Conservation (phyloP, 2,888 invertebrate genomes). For the Mesoligia furuncula region DNA sequence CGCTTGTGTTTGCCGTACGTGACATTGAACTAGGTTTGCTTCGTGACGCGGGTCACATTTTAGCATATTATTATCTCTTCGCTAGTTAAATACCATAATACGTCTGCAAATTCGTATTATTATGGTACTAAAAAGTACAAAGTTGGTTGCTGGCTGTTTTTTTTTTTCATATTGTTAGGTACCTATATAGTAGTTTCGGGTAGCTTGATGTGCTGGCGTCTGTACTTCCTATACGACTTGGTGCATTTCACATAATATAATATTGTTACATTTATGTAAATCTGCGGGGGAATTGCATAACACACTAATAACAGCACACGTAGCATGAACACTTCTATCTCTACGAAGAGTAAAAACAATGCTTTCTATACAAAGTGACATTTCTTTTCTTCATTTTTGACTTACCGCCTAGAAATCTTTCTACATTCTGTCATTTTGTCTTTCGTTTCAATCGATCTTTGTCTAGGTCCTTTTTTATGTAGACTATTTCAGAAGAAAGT, state of each 20-base stretch:
- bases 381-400: too few relatives aligned
- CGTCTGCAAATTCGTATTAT: constrained; percentile 31
- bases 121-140: constrained; percentile 6
- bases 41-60: constrained; percentile 34
- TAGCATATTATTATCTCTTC: constrained; percentile 55
- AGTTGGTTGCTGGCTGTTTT: constrained; percentile 8
- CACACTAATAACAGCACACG: not conserved
- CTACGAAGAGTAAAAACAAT: too few relatives aligned
- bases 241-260: not conserved
- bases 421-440: too few relatives aligned
- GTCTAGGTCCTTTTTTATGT: too few relatives aligned
- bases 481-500: too few relatives aligned
- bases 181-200: too few relatives aligned
- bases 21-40: constrained; percentile 57
- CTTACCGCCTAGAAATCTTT: too few relatives aligned
- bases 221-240: not conserved
- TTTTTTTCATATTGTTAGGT: not conserved
- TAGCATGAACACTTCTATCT: too few relatives aligned
- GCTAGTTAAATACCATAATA: constrained; percentile 32
- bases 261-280: not conserved
- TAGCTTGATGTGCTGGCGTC: too few relatives aligned
- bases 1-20: constrained; percentile 5
- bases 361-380: too few relatives aligned
- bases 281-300: not conserved
- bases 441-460: too few relatives aligned